These are phyloP conservation scores for Notodonta dromedarius DNA, from an alignment of 2,888 invertebrate species.

Conservation along the genomic window DNA sequence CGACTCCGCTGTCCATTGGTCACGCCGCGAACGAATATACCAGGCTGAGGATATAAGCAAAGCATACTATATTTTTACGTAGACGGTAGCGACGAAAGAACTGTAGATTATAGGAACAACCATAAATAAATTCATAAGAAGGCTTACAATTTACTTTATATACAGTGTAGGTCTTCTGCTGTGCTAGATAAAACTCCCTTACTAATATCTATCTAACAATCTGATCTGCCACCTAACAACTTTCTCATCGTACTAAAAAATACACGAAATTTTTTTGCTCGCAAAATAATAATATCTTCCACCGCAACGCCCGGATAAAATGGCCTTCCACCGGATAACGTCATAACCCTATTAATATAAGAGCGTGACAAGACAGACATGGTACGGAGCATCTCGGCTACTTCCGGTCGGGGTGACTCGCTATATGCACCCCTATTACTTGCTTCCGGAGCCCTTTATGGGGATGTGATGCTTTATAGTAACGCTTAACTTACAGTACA, in stretches of 20 bases:
- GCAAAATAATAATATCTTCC: background rate
- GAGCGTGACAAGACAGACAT: constrained; percentile 1
- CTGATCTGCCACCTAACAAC: background rate
- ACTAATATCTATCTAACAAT: background rate
- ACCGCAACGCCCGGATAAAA: background rate
- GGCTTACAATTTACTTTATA: too few species aligned
- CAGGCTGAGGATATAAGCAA: too few species aligned
- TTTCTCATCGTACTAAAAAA: background rate
- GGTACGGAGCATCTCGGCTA: background rate
- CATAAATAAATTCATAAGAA: too few species aligned
- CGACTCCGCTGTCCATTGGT: too few species aligned
- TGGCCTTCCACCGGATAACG: background rate
- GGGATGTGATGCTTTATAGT: background rate
- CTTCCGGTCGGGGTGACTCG: background rate
- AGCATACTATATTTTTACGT: too few species aligned
- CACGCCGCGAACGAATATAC: too few species aligned
- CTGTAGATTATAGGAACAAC: too few species aligned
- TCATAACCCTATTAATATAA: constrained; percentile 2
- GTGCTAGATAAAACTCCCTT: too few species aligned
- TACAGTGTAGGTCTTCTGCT: too few species aligned
- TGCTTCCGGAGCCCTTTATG: background rate
- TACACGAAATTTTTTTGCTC: background rate
- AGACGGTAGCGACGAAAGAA: too few species aligned
- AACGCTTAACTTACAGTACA: background rate
- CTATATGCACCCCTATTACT: background rate